Base-by-base conservation (phyloP, 2,113 vertebrate species). In the Donacobius atricapilla region DNA sequence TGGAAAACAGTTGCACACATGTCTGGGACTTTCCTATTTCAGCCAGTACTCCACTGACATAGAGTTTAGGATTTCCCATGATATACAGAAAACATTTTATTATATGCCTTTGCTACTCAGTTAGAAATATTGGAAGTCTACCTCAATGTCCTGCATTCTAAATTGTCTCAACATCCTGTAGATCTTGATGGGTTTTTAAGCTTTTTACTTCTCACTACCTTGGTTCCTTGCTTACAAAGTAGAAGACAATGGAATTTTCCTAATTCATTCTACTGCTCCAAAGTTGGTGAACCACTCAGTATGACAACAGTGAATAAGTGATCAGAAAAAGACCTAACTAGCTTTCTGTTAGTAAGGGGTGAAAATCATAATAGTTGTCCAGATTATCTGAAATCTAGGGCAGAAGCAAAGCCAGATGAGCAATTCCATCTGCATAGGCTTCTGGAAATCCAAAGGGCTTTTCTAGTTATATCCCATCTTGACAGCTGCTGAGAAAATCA, bases 221-320 rank as follows among this genome's bases (percentile, higher is more conserved):
- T 73, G 4, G 6, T 47, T 92, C 44, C 39, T 87, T 85, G 92
- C 89, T 97, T 91, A 94, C 31, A 93, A 87, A 97, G 80, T 51
- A 58, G 56, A 64, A 79, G 76, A 72, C 50, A 87, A 89, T 13
- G 77, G 20, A 40, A 82, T 33, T 93, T 94, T 33, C n/a, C 40
- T 45, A 68, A 63, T 27, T 69, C 5, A 10, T 48, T 75, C 51
- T 37, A 42, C 15, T 44, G 22, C 40, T 68, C 31, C 57, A 2
- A 87, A 70, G 7, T 3, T 68, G 40, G 31, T 79, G 73, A 87
- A 84, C 12, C n/a, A 61, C 21, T 54, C 60, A 70, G 18, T 50
- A 56, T 11, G 18, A 51, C 21, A 94, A 37, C 39, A 71, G 18
- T 33, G 44, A 76, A 19, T 64, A 66, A 78, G 47, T 27, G 6